Percentiles rank a stretch among this genome's conserved stretches.
Conservation (phyloP, 2,113 vertebrate species). For the Bubo blakistoni region DNA sequence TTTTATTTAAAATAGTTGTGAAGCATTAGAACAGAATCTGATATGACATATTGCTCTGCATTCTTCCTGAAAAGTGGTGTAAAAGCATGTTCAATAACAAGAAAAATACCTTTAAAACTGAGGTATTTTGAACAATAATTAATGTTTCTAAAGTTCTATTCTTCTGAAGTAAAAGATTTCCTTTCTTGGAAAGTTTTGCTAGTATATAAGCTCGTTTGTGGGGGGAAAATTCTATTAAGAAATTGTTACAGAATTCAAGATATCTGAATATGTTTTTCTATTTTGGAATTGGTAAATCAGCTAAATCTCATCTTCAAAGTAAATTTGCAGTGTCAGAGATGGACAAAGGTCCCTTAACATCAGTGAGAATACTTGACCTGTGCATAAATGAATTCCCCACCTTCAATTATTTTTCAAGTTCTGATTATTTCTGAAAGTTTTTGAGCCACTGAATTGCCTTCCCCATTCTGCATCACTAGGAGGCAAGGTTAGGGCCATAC, state of each 20-base stretch:
- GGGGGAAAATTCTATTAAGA: background rate
- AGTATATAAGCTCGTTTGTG: background rate
- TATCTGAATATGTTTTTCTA: background rate
- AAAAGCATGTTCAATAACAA: background rate
- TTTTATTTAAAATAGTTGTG: background rate
- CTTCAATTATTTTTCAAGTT: background rate
- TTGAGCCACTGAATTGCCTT: rapidly evolving
- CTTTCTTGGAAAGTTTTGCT: background rate
- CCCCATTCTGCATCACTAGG: background rate
- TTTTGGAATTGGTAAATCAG: background rate
- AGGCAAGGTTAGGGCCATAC: background rate
- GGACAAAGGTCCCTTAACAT: background rate
- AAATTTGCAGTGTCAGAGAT: background rate
- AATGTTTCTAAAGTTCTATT: background rate
- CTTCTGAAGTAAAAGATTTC: background rate
- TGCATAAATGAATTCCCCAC: background rate
- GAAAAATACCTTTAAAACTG: background rate
- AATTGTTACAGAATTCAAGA: background rate
- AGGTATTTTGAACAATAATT: background rate
- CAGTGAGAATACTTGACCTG: background rate
- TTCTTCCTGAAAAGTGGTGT: background rate
- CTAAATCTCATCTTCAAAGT: background rate
- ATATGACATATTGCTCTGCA: background rate
- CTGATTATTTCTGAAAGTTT: background rate
- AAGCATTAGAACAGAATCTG: background rate